Percentiles rank a stretch among this genome's conserved stretches.
Conservation (phyloP, 2,113 vertebrate genomes). For the Labrus mixtus region DNA sequence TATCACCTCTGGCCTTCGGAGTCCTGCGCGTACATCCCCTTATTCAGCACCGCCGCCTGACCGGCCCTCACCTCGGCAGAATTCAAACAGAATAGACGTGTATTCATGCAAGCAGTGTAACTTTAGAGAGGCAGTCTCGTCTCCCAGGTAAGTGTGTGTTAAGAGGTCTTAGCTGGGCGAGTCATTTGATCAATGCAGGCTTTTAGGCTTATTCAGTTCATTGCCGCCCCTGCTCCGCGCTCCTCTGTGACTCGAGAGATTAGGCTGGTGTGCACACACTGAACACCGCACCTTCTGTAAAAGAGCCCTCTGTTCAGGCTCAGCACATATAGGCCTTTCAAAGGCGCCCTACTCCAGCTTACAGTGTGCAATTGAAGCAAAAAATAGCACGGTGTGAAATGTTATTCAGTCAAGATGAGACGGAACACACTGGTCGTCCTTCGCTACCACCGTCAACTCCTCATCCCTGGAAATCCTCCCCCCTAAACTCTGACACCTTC, state of each 20-base stretch:
- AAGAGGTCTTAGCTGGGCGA: slow-evolving; percentile 64
- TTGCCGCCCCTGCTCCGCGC: slow-evolving; percentile 55
- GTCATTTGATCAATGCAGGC: slow-evolving; percentile 65
- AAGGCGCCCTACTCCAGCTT: slow-evolving; percentile 41
- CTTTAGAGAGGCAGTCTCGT: slow-evolving; percentile 35
- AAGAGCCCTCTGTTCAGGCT: slow-evolving; percentile 58
- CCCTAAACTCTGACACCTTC: slow-evolving; percentile 42
- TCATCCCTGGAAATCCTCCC: slow-evolving; percentile 59
- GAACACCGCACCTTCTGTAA: slow-evolving; percentile 63
- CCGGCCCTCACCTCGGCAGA: slow-evolving; percentile 14
- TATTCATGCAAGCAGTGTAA: slow-evolving; percentile 55
- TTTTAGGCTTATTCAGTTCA: slow-evolving; percentile 69
- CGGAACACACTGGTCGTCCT: slow-evolving; percentile 61
- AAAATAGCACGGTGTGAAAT: slow-evolving; percentile 61
- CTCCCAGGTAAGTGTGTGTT: slow-evolving; percentile 59
- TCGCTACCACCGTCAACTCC: slow-evolving; percentile 62
- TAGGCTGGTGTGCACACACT: slow-evolving; percentile 56
- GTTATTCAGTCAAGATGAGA: slow-evolving; percentile 71
- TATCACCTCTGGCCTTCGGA: slow-evolving; percentile 14
- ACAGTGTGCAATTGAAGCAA: slow-evolving; percentile 59
- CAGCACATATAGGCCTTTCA: slow-evolving; percentile 56
- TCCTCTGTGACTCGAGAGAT: slow-evolving; percentile 70
- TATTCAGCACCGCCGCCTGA: slow-evolving; percentile 5
- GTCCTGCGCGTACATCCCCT: background rate
- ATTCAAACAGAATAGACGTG: slow-evolving; percentile 43